Evolutionary conservation across 2,113 vertebrate species (phyloP).

Genomic region (Tringa solitaria): DNA sequence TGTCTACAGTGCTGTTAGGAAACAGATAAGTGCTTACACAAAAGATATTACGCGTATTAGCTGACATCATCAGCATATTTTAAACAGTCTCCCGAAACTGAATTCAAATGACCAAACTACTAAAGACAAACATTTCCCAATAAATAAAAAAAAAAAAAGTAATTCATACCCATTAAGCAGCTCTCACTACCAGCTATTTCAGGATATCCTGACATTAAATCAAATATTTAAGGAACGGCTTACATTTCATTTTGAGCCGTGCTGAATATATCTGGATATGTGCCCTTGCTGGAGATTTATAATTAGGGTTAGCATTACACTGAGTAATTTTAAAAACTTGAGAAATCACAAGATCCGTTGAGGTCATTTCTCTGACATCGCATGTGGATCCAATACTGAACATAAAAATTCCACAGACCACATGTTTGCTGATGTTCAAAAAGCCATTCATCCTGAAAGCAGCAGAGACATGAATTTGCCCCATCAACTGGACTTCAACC

Average conservation of each 20-base stretch:
- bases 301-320: slow-evolving; percentile 7
- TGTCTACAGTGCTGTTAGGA: slow-evolving; percentile 10
- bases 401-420: not conserved
- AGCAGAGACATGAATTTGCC: not conserved
- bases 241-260: not conserved
- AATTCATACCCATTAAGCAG: not conserved
- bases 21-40: not conserved
- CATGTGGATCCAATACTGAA: not conserved
- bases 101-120: not conserved
- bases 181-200: slow-evolving; percentile 17
- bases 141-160: not conserved
- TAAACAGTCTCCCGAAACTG: not conserved
- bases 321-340: not conserved
- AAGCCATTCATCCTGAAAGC: not conserved
- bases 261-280: not conserved
- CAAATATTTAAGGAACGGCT: slow-evolving; percentile 15
- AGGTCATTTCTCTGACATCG: slow-evolving; percentile 11
- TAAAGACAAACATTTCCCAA: not conserved
- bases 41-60: not conserved
- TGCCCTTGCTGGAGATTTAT: slow-evolving; percentile 24
- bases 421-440: not conserved
- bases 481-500: not conserved
- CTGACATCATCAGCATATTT: slow-evolving; percentile 8
- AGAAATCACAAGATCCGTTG: slow-evolving; percentile 20
- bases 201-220: slow-evolving; percentile 30